Evolutionary conservation across 2,113 vertebrate species (phyloP).

Genomic region (Xyrauchen texanus): DNA sequence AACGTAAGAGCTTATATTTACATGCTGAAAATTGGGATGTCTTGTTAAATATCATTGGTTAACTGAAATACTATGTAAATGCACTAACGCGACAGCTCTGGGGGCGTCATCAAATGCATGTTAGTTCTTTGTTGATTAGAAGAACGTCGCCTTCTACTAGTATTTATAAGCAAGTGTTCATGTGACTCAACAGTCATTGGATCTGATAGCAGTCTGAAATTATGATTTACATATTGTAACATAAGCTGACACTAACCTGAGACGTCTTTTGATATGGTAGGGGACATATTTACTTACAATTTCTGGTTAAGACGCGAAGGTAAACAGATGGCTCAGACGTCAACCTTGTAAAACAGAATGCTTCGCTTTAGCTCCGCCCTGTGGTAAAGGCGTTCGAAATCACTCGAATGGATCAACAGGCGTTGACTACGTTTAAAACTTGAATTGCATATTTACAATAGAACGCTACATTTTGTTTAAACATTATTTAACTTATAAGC

Average conservation of each 20-base stretch:
- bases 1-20: no score
- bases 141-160: background rate
- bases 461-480: no score
- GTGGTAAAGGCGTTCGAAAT: constrained; percentile 62
- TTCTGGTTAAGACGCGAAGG: constrained; percentile 54
- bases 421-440: constrained; percentile 18
- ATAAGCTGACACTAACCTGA: background rate
- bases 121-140: background rate
- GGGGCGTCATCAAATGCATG: background rate
- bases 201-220: background rate
- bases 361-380: constrained; percentile 67
- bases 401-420: constrained; percentile 61
- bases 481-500: no score
- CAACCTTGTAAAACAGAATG: constrained; percentile 16
- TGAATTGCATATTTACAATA: no score
- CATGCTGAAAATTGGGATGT: no score
- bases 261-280: background rate
- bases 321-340: constrained; percentile 68
- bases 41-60: no score
- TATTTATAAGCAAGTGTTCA: background rate
- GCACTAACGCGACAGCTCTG: no score
- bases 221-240: no score
- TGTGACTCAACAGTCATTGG: background rate
- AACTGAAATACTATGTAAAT: no score
- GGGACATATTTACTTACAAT: constrained; percentile 58